Evolutionary conservation across 2,888 invertebrate species (phyloP).

Genomic region (Pristionchus arcanus): DNA sequence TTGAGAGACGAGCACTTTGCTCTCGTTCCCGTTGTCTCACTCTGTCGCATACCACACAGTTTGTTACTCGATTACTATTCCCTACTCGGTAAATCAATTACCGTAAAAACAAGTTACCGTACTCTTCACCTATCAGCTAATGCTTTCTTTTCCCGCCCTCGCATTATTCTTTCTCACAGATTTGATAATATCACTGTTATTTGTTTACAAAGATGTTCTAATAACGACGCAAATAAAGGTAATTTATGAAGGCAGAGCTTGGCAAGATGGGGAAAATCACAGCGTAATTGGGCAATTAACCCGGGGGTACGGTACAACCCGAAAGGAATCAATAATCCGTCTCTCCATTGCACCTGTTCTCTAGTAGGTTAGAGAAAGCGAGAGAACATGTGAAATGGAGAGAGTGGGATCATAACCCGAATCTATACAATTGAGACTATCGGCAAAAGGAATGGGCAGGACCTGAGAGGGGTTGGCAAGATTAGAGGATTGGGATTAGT

Average conservation of each 20-base stretch:
- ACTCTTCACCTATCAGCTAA: neutral
- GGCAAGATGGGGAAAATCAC: neutral
- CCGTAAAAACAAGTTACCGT: neutral
- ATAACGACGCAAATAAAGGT: slow-evolving; percentile 38
- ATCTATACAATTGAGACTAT: neutral
- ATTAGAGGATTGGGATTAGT: neutral
- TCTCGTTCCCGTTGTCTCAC: neutral
- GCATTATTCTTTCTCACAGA: slow-evolving; percentile 22
- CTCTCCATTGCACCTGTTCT: no score
- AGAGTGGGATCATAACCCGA: no score
- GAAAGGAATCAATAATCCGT: neutral
- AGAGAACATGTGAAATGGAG: no score
- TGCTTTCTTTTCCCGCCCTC: neutral
- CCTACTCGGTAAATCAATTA: slow-evolving; percentile 2
- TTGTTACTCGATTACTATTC: neutral
- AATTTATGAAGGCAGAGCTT: slow-evolving; percentile 18
- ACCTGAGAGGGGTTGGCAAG: neutral
- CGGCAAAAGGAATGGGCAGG: neutral
- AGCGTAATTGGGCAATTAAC: neutral
- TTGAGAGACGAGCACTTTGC: no score
- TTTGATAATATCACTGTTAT: slow-evolving; percentile 20
- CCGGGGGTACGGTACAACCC: neutral
- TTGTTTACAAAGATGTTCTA: neutral
- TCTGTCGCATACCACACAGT: neutral
- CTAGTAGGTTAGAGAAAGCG: no score